Conservation (phyloP, 2,113 vertebrate genomes). For the Ceyx cyanopectus region DNA sequence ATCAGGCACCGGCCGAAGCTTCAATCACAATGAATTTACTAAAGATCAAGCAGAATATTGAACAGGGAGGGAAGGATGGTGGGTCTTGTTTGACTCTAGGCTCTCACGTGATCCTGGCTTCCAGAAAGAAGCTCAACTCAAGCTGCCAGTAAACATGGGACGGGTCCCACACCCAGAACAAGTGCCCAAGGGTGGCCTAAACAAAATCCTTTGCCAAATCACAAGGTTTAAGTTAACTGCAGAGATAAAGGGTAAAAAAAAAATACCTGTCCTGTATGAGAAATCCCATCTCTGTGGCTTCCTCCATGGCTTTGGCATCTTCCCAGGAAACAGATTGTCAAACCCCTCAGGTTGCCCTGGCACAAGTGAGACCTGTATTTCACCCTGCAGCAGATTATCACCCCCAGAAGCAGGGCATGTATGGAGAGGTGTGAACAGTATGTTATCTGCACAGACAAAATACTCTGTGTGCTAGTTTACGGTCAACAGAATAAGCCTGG, state of each 20-base stretch:
- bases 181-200: not conserved
- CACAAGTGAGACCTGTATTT: not conserved
- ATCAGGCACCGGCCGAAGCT: not conserved
- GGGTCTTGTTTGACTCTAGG: not conserved
- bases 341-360: not conserved
- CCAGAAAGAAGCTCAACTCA: not conserved
- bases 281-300: conserved; percentile 9
- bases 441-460: not conserved
- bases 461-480: not conserved
- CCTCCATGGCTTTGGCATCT: conserved; percentile 6
- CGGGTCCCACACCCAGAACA: accelerated
- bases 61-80: not conserved
- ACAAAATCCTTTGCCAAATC: not conserved
- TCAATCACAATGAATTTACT: not conserved
- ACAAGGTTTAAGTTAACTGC: not conserved
- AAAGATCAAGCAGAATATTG: not conserved
- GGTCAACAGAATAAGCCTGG: conserved; percentile 15
- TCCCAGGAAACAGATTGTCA: not conserved
- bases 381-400: not conserved
- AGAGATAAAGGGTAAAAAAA: not conserved
- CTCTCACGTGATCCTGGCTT: not conserved
- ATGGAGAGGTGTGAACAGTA: not conserved
- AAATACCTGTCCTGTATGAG: not conserved
- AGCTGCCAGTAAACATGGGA: not conserved
- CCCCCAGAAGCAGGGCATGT: not conserved